Percentiles rank a stretch among this genome's conserved stretches.
Evolutionary conservation across 2,113 vertebrate genomes (phyloP).

Genomic region (Tupaia chinensis): DNA sequence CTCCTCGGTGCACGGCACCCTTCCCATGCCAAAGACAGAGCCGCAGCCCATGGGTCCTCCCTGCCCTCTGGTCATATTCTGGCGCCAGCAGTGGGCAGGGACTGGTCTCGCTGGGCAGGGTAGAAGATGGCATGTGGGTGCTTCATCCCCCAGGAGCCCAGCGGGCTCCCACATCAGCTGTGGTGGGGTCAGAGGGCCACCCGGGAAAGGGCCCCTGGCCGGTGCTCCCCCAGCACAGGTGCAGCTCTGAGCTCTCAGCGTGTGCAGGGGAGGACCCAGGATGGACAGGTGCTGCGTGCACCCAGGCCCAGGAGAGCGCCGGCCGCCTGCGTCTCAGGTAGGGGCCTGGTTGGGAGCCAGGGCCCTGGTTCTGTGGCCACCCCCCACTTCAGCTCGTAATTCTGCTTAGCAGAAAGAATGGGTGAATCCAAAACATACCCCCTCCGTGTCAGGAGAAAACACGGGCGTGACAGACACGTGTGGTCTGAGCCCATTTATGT

Average conservation of each 20-base stretch:
- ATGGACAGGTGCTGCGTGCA: fast-evolving
- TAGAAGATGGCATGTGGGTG: fast-evolving
- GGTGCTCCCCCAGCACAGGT: not conserved
- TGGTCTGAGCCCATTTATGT: not conserved
- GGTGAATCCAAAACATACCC: fast-evolving
- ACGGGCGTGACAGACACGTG: fast-evolving
- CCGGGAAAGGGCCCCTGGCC: too few species aligned
- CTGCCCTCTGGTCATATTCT: not conserved
- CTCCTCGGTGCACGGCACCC: fast-evolving
- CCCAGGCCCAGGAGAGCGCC: not conserved
- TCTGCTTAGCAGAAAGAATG: not conserved
- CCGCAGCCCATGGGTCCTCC: fast-evolving
- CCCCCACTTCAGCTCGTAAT: not conserved
- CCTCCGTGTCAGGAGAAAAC: not conserved
- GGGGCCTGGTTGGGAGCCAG: not conserved
- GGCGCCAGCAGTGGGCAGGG: not conserved
- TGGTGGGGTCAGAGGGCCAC: too few species aligned
- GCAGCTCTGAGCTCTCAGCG: not conserved
- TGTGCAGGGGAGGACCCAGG: not conserved
- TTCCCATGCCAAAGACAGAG: not conserved
- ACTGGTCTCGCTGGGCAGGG: not conserved
- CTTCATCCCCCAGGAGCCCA: not conserved
- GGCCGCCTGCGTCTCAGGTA: not conserved
- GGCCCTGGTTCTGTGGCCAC: not conserved
- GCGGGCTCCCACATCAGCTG: too few species aligned